Percentiles rank a stretch among this genome's conserved stretches.
phyloP scores from a whole-genome alignment of 1,140 invertebrate species.

The Zaprionus tsacasi region DNA sequence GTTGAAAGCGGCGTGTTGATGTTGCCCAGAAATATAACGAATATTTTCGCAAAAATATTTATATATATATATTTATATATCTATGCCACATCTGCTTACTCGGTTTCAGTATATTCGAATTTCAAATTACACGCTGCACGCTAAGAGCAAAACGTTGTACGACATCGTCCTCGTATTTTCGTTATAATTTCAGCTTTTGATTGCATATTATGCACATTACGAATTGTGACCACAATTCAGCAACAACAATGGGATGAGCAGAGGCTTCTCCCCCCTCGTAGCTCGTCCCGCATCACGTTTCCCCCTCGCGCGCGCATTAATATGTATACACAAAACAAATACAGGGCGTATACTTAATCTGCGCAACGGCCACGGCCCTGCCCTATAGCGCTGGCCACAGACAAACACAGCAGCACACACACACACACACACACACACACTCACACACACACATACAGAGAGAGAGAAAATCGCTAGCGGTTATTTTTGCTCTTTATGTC shows the following conservation, averaged over 20 bases:
- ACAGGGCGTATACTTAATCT: constrained; percentile 71
- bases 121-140: neutral
- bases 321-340: constrained; percentile 62
- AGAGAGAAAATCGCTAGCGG: constrained; percentile 49
- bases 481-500: constrained; percentile 78
- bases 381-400: neutral
- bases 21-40: neutral
- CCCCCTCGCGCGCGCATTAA: constrained; percentile 23
- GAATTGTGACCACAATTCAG: constrained; percentile 18
- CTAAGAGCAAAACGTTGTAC: constrained; percentile 19
- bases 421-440: neutral
- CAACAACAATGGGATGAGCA: constrained; percentile 12
- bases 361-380: constrained; percentile 25
- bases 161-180: neutral
- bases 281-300: too few species aligned
- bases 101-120: neutral
- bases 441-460: neutral
- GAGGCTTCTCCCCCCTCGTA: too few species aligned
- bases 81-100: neutral
- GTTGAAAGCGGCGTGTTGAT: neutral
- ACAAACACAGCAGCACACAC: neutral
- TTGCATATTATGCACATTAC: constrained; percentile 45
- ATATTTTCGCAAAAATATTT: neutral
- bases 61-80: neutral
- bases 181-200: constrained; percentile 38